Evolutionary conservation across 1,140 invertebrate species (phyloP), one percentile per base, ranked within the genome.

Genomic region (Melipona quadrifasciata): DNA sequence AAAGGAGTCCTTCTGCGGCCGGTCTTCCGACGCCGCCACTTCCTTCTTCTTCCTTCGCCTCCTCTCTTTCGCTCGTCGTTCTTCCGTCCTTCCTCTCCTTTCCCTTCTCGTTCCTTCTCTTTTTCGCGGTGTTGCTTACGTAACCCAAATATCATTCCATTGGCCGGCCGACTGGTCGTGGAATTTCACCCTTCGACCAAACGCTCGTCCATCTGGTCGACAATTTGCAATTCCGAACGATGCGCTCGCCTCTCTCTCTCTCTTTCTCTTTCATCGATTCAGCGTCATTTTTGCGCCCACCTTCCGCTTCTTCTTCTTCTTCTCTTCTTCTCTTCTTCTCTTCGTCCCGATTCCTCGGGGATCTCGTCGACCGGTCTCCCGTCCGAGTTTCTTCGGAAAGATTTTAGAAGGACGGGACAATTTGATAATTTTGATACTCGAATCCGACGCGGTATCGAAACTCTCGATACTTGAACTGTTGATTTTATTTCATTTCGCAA

Each of bases 191-290:
- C 78, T 89, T 84, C 72, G 81, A 82, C 77, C 31, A 84, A 86
- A 82, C 77, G 88, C 80, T 83, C 80, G 90, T 86, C 87, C 90
- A 91, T 90, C 89, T 88, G 86, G 88, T 78, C 85, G 58, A 31
- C 79, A 77, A 91, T 91, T 90, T 91, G 89, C 90, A 91, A 91
- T 91, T 91, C 88, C 87, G 65, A 91, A 73, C 80, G 82, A 21
- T 47, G 55, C 74, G 21, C 11, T 55, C 61, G 31, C 27, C 27
- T 17, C 53, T 27, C 47, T 31, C 19, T 53, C 70, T 16, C 67
- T 58, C 34, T 57, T 27, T 47, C 6, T 47, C 6, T 47, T 6
- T 47, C 39, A 47, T n/a, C 58, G 11, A 61, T 61, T n/a, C 2
- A n/a, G 14, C 16, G 27, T 27, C 24, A 80, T 72, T 80, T 72